A percentile compares a stretch with the other conserved stretches of the same genome.
Evolutionary conservation across 1,140 invertebrate species (phyloP).

Genomic region (Tetramorium simillimum): DNA sequence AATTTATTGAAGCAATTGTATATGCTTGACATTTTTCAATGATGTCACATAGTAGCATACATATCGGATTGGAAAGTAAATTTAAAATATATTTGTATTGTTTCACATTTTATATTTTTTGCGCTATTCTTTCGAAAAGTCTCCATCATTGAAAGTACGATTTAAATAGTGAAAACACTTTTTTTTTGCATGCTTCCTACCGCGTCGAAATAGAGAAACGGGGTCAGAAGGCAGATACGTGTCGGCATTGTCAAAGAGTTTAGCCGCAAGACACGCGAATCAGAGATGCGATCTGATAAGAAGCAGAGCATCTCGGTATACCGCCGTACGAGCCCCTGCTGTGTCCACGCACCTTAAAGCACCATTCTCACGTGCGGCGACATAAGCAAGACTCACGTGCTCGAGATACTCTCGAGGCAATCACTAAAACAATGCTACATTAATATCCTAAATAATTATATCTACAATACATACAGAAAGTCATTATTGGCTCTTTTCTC

Average conservation of each 20-base stretch:
- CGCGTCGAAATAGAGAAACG: conserved; percentile 65
- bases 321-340: conserved; percentile 78
- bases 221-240: conserved; percentile 73
- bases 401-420: conserved; percentile 61
- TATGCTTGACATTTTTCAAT: not conserved
- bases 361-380: conserved; percentile 80
- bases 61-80: not conserved
- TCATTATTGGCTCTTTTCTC: not conserved
- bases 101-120: not conserved
- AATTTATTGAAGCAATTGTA: not conserved
- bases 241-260: conserved; percentile 83
- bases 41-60: not conserved
- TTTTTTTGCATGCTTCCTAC: not conserved
- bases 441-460: not conserved
- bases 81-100: not conserved
- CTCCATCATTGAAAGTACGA: not conserved
- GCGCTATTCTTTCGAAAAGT: not conserved
- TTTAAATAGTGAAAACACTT: conserved; percentile 10
- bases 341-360: conserved; percentile 80
- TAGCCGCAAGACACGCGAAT: conserved; percentile 74
- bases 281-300: conserved; percentile 82
- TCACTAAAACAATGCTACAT: conserved; percentile 7
- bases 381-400: conserved; percentile 68
- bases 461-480: not conserved
- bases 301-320: conserved; percentile 81